Percentiles rank a stretch among this genome's conserved stretches.
phyloP scores from a whole-genome alignment of 2,888 invertebrate species.

The Leptopilina drosophilae region DNA sequence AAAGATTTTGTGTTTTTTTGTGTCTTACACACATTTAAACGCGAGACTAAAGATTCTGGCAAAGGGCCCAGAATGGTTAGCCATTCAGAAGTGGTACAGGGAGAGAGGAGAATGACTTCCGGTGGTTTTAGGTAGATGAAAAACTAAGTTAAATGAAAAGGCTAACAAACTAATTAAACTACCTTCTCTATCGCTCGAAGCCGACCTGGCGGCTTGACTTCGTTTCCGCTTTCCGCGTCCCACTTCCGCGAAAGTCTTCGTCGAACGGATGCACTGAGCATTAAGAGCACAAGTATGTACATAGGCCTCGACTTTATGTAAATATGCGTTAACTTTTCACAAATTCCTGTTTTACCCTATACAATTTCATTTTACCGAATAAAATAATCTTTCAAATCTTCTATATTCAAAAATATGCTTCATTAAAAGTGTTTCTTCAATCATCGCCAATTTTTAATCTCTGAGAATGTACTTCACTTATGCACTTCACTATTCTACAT shows the following conservation, averaged over 20 bases:
- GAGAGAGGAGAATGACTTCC: conserved; percentile 5
- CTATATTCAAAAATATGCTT: too few relatives aligned
- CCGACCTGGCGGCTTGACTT: conserved; percentile 16
- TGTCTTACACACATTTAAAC: conserved; percentile 16
- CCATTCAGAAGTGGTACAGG: conserved; percentile 14
- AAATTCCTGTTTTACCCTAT: too few relatives aligned
- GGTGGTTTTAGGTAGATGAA: conserved; percentile 43
- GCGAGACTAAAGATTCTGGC: conserved; percentile 28
- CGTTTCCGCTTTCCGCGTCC: conserved; percentile 46
- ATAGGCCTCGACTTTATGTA: background rate
- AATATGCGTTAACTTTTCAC: background rate
- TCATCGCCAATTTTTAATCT: too few relatives aligned
- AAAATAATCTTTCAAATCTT: background rate
- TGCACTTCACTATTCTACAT: too few relatives aligned
- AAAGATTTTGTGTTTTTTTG: background rate
- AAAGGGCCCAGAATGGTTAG: conserved; percentile 20
- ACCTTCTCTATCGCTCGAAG: conserved; percentile 45
- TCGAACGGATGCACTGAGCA: conserved; percentile 42
- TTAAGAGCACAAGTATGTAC: conserved; percentile 12
- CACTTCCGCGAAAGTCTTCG: conserved; percentile 45
- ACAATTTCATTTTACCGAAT: background rate
- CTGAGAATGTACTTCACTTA: too few relatives aligned
- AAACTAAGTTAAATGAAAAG: conserved; percentile 57
- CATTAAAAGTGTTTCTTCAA: too few relatives aligned
- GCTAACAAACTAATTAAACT: conserved; percentile 57